These are phyloP conservation scores for Teleogryllus occipitalis DNA, from an alignment of 1,140 invertebrate species.

Conservation along the genomic window DNA sequence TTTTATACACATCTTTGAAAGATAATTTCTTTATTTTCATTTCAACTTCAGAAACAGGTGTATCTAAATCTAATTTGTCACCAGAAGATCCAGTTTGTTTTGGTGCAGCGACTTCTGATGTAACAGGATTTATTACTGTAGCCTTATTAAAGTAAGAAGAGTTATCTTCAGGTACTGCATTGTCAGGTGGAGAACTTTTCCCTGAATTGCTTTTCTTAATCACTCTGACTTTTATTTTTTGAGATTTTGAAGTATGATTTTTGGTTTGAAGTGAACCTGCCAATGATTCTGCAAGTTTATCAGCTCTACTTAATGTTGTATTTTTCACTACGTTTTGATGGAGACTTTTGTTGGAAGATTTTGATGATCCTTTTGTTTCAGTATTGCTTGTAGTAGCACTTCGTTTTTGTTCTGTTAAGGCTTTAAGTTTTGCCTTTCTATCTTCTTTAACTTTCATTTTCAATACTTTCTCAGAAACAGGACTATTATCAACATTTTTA, in stretches of 20 bases:
- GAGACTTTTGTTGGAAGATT: background rate
- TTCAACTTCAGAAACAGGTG: too few species aligned
- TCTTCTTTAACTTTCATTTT: background rate
- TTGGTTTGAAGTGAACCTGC: background rate
- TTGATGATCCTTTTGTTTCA: background rate
- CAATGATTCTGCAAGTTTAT: background rate
- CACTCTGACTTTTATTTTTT: too few species aligned
- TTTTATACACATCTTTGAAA: background rate
- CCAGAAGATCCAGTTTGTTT: too few species aligned
- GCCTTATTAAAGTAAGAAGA: too few species aligned
- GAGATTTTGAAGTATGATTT: background rate
- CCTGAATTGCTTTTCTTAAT: too few species aligned
- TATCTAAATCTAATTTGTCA: too few species aligned
- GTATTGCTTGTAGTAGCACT: background rate
- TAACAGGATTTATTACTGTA: too few species aligned
- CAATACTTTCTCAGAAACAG: background rate
- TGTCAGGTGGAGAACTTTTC: too few species aligned
- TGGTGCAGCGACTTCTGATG: too few species aligned
- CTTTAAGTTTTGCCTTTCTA: background rate
- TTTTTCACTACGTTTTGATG: background rate
- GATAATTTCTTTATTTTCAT: background rate
- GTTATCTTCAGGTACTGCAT: too few species aligned
- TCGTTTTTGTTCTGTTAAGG: background rate
- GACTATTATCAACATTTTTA: too few species aligned
- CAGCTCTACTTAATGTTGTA: background rate